These are phyloP conservation scores for Orius insidiosus DNA, from an alignment of 1,140 invertebrate species.

Conservation along the genomic window DNA sequence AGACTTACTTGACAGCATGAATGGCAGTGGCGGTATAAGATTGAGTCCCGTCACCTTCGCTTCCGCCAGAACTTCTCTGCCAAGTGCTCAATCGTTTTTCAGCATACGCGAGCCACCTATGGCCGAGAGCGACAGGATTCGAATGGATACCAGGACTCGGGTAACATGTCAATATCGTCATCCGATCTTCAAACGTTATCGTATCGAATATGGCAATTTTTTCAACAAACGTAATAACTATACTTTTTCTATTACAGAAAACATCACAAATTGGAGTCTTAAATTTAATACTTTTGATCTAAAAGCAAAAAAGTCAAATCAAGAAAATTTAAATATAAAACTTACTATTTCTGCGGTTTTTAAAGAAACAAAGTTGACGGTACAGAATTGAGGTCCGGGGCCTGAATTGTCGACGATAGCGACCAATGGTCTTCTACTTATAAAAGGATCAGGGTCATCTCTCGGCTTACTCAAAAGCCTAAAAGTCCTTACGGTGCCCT, in stretches of 20 bases:
- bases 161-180: conserved; percentile 78
- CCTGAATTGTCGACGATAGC: conserved; percentile 71
- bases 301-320: conserved; percentile 6
- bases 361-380: conserved; percentile 77
- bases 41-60: conserved; percentile 42
- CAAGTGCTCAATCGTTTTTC: conserved; percentile 37
- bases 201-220: conserved; percentile 83
- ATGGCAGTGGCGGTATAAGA: conserved; percentile 91
- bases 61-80: conserved; percentile 41
- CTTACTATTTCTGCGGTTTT: conserved; percentile 69
- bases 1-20: conserved; percentile 64
- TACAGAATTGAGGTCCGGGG: conserved; percentile 65
- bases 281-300: conserved; percentile 79
- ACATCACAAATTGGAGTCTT: conserved; percentile 79
- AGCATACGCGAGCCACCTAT: conserved; percentile 40
- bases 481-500: conserved; percentile 66
- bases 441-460: conserved; percentile 40
- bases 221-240: conserved; percentile 77
- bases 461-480: conserved; percentile 64
- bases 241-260: conserved; percentile 57
- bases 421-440: conserved; percentile 64
- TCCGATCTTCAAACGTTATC: conserved; percentile 63
- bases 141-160: conserved; percentile 64
- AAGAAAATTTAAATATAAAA: background rate
- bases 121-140: conserved; percentile 81